Evolutionary conservation across 2,888 invertebrate species (phyloP), one percentile per base, ranked within the genome.

Genomic region (Crioceris asparagi): DNA sequence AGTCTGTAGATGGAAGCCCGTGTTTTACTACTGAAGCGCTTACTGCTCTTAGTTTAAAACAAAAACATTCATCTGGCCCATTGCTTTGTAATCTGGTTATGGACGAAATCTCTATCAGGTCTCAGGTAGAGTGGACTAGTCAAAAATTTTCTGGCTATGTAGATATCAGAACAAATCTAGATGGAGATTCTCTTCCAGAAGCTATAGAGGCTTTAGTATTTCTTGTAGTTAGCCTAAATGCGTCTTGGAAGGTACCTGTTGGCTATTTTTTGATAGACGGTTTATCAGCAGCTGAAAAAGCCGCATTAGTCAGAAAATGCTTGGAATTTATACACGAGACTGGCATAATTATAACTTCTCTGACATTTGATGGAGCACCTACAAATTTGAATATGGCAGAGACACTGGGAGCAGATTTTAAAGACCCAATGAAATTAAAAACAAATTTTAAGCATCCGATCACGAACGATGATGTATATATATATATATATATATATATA

Each of bases 101-200:
- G 15, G 54, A 55, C 40, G 53, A 57, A 43, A 56, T 57, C 25
- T 37, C 39, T 29, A 35, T 39, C 3, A 35, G 27, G 11, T 39
- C 47, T 36, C 46, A 43, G 35, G 33, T 46, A 18, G 46, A 44
- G 36, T 42, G 49, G 30, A 34, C 42, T 18, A 43, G 36, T 17
- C 39, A 35, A 26, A 49, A 48, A 27, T 35, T 48, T 15, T 17
- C 32, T 29, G 44, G 46, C 18, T 29, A 48, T 21, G 35, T 45
- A 29, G 51, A 49, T 38, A 38, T 38, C 25, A 46, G 49, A 10
- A 39, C 43, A 15, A 41, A 18, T 26, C 17, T 54, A 4, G 32
- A 39, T 6, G 41, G 43, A 1, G 17, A 52, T 26, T 46, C 45
- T 17, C 47, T 49, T 44, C 49, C 51, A 44, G 48, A 49, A 14